Base-by-base conservation (phyloP, 1,140 invertebrate genomes). In the Orchesella cincta region DNA sequence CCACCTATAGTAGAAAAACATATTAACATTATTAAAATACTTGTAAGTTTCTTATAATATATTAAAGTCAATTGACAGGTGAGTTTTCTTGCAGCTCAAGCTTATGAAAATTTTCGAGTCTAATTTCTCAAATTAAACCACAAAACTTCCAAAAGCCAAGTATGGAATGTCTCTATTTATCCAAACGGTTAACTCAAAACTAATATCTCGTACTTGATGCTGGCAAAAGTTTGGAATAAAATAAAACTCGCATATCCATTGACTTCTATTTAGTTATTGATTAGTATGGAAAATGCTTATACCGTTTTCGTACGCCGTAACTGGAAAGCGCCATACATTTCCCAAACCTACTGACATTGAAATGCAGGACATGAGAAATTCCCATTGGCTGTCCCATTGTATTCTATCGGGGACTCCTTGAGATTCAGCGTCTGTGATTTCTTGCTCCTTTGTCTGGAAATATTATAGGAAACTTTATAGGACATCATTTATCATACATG, bases 361-460 rank as follows among this genome's bases (percentile, higher is more conserved):
- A 8, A 94, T 88, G 83, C 92, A 92, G 36, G 93, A 92, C 28
- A 94, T 85, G 76, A 94, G 76, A 83, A 89, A 89, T 82, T 89
- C 88, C 57, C 88, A 84, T 75, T 86, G 84, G 51, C 83, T 87
- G 5, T 84, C 84, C 88, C 88, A 89, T 79, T 87, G 18, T 51
- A 39, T 73, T 16, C 71, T 34, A 5, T 73, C 71, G 5, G 71
- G 34, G 23, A 18, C 16, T 20, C 3, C 36, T 28, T 73, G 62
- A 67, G 62, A 67, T 67, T 67, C 62, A 31, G 62, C 62, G 33
- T 67, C 62, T 8, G 62, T 33, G 5, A 67, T 67, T n/a, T 67
- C 26, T 14, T 67, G 3, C 33, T 67, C 52, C 23, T 67, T 67
- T 12, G 26, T 3, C 62, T 67, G 29, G 33, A 67, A 23, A 5